Percentiles rank a stretch among this genome's conserved stretches.
Evolutionary conservation across 2,888 invertebrate species (phyloP).

Genomic region (Hirtodrosophila confusa): DNA sequence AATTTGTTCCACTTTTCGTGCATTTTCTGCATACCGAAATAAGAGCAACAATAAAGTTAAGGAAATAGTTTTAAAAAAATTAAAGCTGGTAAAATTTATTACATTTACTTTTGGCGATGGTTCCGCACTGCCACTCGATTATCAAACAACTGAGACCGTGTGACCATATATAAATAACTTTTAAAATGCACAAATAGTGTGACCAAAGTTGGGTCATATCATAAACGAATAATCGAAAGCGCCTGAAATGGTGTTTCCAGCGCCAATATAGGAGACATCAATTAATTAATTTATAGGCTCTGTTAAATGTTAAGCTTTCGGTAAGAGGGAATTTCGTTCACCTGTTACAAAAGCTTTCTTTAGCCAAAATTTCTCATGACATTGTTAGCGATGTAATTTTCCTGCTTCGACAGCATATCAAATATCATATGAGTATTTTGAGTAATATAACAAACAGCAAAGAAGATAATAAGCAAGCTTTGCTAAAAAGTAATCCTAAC

Average conservation of each 20-base stretch:
- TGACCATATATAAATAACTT: slow-evolving; percentile 37
- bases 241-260: not conserved
- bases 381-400: too few relatives aligned
- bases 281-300: too few relatives aligned
- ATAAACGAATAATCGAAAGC: not conserved
- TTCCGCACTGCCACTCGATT: slow-evolving; percentile 57
- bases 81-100: slow-evolving; percentile 6
- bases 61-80: slow-evolving; percentile 22
- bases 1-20: slow-evolving; percentile 7
- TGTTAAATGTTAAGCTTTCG: too few relatives aligned
- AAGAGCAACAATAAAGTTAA: slow-evolving; percentile 12
- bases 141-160: slow-evolving; percentile 57
- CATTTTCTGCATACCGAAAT: slow-evolving; percentile 19
- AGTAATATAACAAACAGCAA: too few relatives aligned
- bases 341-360: too few relatives aligned
- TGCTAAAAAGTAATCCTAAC: too few relatives aligned
- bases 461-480: too few relatives aligned
- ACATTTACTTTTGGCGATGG: slow-evolving; percentile 37
- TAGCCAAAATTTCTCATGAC: too few relatives aligned
- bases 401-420: too few relatives aligned
- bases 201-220: slow-evolving; percentile 11
- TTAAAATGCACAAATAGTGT: slow-evolving; percentile 17
- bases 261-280: too few relatives aligned
- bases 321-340: too few relatives aligned
- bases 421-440: too few relatives aligned